These are phyloP conservation scores for Trimorus sp. DNA, from an alignment of 2,888 invertebrate species.

Conservation along the genomic window DNA sequence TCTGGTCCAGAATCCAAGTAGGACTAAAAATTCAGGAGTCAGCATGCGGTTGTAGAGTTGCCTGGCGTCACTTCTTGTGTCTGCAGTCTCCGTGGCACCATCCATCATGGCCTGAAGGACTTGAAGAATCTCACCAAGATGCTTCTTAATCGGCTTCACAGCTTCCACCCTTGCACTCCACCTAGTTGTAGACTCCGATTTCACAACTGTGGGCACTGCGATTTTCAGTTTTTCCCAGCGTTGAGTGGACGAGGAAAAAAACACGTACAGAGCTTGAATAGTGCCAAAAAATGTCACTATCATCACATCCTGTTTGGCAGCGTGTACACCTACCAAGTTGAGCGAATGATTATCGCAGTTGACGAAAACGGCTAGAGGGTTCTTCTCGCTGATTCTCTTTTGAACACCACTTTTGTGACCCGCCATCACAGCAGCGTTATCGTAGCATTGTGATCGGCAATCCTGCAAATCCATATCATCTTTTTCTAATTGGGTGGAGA, in stretches of 20 bases:
- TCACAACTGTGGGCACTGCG: slow-evolving; percentile 24
- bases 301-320: slow-evolving; percentile 60
- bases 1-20: slow-evolving; percentile 32
- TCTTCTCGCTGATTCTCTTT: slow-evolving; percentile 57
- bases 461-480: slow-evolving; percentile 39
- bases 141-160: neutral
- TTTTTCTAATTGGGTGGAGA: slow-evolving; percentile 50
- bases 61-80: slow-evolving; percentile 24
- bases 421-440: slow-evolving; percentile 64
- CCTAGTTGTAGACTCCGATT: slow-evolving; percentile 14
- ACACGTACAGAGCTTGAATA: slow-evolving; percentile 48
- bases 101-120: neutral
- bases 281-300: slow-evolving; percentile 59
- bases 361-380: slow-evolving; percentile 43
- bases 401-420: slow-evolving; percentile 65
- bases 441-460: slow-evolving; percentile 67
- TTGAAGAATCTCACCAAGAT: neutral
- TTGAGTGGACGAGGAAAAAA: slow-evolving; percentile 27
- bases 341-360: slow-evolving; percentile 65
- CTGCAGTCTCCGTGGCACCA: slow-evolving; percentile 2
- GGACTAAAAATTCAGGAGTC: slow-evolving; percentile 23
- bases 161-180: slow-evolving; percentile 23
- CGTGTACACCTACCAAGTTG: slow-evolving; percentile 60
- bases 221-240: slow-evolving; percentile 41
- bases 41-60: slow-evolving; percentile 21